Conservation (phyloP, 2,797 vertebrate genomes). For the Balearica regulorum region DNA sequence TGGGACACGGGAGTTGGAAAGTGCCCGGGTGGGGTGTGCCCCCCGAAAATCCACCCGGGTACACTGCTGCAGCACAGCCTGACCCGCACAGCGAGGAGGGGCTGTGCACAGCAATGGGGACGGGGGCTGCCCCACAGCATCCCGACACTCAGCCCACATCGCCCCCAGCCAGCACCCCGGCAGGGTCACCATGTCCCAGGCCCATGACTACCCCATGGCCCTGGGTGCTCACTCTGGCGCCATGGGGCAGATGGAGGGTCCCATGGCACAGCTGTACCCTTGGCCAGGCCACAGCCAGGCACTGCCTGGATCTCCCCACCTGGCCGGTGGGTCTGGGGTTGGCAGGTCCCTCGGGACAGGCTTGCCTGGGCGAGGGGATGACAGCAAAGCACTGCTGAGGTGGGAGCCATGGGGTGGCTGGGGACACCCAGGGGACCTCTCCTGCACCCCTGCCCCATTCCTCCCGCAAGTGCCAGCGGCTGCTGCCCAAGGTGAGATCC, state of each 20-base stretch:
- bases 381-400: rapidly evolving
- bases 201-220: neutral
- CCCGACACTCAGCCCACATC: neutral
- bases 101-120: neutral
- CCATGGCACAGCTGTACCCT: neutral
- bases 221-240: neutral
- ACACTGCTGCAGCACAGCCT: neutral
- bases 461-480: rapidly evolving
- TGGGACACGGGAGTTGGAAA: neutral
- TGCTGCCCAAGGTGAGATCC: neutral
- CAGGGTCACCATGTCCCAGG: rapidly evolving
- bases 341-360: no score
- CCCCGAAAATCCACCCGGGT: rapidly evolving
- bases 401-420: neutral
- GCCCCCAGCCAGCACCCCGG: neutral
- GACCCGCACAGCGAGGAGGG: rapidly evolving
- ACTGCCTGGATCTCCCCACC: neutral
- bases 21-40: no score
- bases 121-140: neutral
- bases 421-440: neutral
- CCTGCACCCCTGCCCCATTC: neutral
- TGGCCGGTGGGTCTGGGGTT: neutral
- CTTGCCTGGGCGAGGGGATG: neutral
- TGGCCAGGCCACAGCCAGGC: neutral
- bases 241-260: neutral